Evolutionary conservation across 2,888 invertebrate genomes (phyloP).

Genomic region (Hirtodrosophila duncani): DNA sequence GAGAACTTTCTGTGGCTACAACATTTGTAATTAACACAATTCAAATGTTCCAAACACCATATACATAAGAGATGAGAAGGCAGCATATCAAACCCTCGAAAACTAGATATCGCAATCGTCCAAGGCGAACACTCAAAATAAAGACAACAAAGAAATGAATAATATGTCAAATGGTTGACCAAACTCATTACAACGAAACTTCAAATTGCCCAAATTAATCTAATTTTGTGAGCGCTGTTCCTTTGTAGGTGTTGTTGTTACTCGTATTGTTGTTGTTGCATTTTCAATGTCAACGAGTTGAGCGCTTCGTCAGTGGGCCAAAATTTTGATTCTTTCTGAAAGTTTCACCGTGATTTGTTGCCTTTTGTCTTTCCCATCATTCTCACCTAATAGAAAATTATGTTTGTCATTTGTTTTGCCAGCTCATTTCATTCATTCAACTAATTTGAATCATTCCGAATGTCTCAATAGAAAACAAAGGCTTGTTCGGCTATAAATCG

Average conservation of each 20-base stretch:
- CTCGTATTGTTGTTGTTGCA: constrained; percentile 24
- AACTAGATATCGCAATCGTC: too few species aligned
- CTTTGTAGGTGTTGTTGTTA: constrained; percentile 10
- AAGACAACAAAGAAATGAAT: constrained; percentile 54
- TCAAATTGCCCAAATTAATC: constrained; percentile 75
- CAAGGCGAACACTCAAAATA: constrained; percentile 45
- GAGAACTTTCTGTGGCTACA: too few species aligned
- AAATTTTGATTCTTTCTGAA: constrained; percentile 43
- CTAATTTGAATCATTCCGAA: constrained; percentile 4
- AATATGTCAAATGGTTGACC: constrained; percentile 66
- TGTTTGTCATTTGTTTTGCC: constrained; percentile 53
- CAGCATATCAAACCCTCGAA: too few species aligned
- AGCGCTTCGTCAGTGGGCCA: constrained; percentile 38
- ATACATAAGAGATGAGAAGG: constrained; percentile 13
- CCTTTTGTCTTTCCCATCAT: constrained; percentile 46
- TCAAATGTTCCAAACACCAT: constrained; percentile 3
- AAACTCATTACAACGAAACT: constrained; percentile 73
- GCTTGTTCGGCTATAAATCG: too few species aligned
- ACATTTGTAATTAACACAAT: constrained; percentile 12
- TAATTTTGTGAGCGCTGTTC: constrained; percentile 47
- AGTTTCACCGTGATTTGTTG: constrained; percentile 30
- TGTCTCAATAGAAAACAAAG: constrained; percentile 20
- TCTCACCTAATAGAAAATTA: constrained; percentile 62
- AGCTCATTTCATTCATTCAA: constrained; percentile 19
- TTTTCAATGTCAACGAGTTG: constrained; percentile 67